Evolutionary conservation across 1,140 invertebrate species (phyloP).

Genomic region (Harlomillsia oculata): DNA sequence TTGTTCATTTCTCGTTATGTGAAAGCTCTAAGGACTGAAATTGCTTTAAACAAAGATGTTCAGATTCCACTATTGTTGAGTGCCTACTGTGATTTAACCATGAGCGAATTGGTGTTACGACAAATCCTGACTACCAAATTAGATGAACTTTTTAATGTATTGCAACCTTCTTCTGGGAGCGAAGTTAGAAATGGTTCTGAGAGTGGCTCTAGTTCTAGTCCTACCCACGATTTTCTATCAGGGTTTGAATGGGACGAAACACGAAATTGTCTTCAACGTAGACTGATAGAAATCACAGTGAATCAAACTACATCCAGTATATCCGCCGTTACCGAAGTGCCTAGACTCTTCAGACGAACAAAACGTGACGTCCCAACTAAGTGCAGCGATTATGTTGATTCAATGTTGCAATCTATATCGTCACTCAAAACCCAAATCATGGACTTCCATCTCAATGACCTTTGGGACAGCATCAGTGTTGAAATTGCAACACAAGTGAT

Average conservation of each 20-base stretch:
- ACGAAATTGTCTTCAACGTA: constrained; percentile 18
- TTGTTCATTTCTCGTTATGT: constrained; percentile 31
- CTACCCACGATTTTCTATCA: constrained; percentile 19
- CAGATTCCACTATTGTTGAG: constrained; percentile 13
- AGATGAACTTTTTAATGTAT: constrained; percentile 1
- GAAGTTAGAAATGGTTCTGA: neutral
- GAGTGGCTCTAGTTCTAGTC: neutral
- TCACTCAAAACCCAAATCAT: constrained; percentile 49
- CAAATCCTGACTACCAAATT: constrained; percentile 31
- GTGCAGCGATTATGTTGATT: constrained; percentile 64
- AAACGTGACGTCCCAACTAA: constrained; percentile 75
- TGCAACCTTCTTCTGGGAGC: neutral
- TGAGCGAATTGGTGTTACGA: constrained; percentile 30
- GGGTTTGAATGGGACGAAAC: constrained; percentile 22
- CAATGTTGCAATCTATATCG: constrained; percentile 50
- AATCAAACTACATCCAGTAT: constrained; percentile 38
- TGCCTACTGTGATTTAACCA: constrained; percentile 30
- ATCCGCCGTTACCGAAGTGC: constrained; percentile 72
- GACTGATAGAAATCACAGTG: constrained; percentile 27
- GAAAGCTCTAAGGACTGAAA: constrained; percentile 15
- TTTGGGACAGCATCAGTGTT: constrained; percentile 23
- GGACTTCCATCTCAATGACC: constrained; percentile 43
- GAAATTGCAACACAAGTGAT: constrained; percentile 21
- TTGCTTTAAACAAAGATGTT: constrained; percentile 16
- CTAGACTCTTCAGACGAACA: constrained; percentile 80